Evolutionary conservation across 2,113 vertebrate genomes (phyloP), one percentile per base, ranked within the genome.

Genomic region (Entelurus aequoreus): DNA sequence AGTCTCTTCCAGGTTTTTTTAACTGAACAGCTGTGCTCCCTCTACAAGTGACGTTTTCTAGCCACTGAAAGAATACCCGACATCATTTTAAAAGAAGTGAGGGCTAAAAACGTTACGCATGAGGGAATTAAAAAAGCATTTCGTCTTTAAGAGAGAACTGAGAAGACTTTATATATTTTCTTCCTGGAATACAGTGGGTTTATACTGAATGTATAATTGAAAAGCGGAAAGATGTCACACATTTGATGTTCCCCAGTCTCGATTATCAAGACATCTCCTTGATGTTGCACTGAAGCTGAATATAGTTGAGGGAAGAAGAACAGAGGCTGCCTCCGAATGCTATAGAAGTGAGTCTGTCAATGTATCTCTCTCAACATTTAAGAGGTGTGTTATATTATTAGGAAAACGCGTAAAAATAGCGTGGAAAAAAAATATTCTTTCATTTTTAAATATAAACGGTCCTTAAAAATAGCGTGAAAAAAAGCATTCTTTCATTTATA

Each of bases 401-500:
- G 35, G 48, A 63, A 72, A 74, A 68, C 62, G 67, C 75, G 54
- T 28, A 69, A 72, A 74, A 76, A 77, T 50, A 66, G 68, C 66
- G 56, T 62, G 64, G 58, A 66, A 38, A 63, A 54, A 80, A 82
- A 85, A 68, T 75, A 85, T 85, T 86, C 67, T 73, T 78, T 87
- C 79, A 85, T 89, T 90, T 89, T 84, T 75, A 85, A 83, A 89
- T 28, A 89, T 85, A 87, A 88, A 75, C 3, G 82, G 81, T 77
- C 69, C 80, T 87, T 28, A 69, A 72, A 74, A 76, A 77, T 50
- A 66, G 68, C 66, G 54, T 62, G 64, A 66, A 38, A 63, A 63
- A 80, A 82, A 85, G 68, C 73, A 85, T 85, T 86, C 66, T 73
- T 78, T 87, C 79, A 85, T 90, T 90, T 89, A 84, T 75, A 85